phyloP scores from a whole-genome alignment of 2,113 vertebrate genomes.

The Equus quagga region DNA sequence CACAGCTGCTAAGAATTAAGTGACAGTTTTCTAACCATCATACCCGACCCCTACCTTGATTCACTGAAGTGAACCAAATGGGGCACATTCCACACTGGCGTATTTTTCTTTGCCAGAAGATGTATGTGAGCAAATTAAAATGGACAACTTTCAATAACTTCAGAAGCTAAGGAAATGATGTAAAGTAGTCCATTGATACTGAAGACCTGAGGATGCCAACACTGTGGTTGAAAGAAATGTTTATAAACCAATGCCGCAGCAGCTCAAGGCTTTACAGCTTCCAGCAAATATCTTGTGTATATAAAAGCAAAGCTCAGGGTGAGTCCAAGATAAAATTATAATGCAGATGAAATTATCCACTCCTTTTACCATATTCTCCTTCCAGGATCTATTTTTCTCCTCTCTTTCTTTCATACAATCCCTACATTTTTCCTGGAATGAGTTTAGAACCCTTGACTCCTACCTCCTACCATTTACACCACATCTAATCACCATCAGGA shows the following conservation, averaged over 20 bases:
- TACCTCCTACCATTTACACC: background rate
- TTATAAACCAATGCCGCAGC: background rate
- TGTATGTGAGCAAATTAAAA: conserved; percentile 46
- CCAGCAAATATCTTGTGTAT: background rate
- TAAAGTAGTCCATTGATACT: background rate
- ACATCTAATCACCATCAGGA: background rate
- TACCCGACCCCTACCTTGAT: background rate
- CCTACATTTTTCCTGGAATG: background rate
- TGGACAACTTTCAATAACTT: background rate
- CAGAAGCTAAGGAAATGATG: background rate
- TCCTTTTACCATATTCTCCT: background rate
- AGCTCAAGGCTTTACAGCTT: background rate
- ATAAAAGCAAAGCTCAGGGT: background rate
- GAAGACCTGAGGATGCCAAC: background rate
- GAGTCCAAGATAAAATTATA: background rate
- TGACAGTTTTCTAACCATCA: background rate
- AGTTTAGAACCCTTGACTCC: background rate
- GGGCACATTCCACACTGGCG: background rate
- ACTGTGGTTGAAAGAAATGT: background rate
- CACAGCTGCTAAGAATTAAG: background rate
- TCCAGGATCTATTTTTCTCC: background rate
- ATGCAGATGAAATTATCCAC: background rate
- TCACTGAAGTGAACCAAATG: background rate
- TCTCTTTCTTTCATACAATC: background rate
- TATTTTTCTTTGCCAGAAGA: background rate